phyloP scores from a whole-genome alignment of 2,797 vertebrate genomes.

The Scyliorhinus canicula region DNA sequence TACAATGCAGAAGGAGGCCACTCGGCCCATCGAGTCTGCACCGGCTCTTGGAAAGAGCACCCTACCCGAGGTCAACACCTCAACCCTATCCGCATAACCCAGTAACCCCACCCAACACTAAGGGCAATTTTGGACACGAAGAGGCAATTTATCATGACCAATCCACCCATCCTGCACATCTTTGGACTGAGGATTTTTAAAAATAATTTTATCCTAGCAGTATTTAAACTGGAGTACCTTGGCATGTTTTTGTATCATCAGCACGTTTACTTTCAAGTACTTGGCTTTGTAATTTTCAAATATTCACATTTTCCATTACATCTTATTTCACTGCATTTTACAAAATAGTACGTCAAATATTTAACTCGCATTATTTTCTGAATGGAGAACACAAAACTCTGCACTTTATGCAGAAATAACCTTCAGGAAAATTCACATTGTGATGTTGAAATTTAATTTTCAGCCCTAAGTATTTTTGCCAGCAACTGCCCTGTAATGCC shows the following conservation, averaged over 20 bases:
- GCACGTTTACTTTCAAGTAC: not conserved
- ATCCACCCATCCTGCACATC: too few relatives aligned
- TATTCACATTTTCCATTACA: not conserved
- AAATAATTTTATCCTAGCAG: not conserved
- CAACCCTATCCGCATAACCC: too few relatives aligned
- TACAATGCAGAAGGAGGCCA: too few relatives aligned
- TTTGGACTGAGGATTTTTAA: not conserved
- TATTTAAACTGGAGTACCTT: not conserved
- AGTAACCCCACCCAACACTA: too few relatives aligned
- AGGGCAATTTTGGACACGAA: too few relatives aligned
- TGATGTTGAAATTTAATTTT: not conserved
- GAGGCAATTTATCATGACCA: too few relatives aligned
- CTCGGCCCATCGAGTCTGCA: too few relatives aligned
- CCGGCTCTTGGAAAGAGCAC: too few relatives aligned
- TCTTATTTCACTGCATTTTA: not conserved
- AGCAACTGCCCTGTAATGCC: slow-evolving; percentile 29
- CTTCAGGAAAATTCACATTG: not conserved
- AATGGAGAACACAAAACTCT: not conserved
- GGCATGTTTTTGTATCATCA: not conserved
- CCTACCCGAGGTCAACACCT: too few relatives aligned
- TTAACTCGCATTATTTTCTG: slow-evolving; percentile 13
- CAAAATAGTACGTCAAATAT: not conserved
- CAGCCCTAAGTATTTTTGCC: slow-evolving; percentile 23
- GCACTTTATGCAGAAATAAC: not conserved
- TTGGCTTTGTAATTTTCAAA: not conserved